Percentiles rank a stretch among this genome's conserved stretches.
These are phyloP conservation scores for Oceanodroma tethys DNA, from an alignment of 2,113 vertebrate species.

Conservation along the genomic window DNA sequence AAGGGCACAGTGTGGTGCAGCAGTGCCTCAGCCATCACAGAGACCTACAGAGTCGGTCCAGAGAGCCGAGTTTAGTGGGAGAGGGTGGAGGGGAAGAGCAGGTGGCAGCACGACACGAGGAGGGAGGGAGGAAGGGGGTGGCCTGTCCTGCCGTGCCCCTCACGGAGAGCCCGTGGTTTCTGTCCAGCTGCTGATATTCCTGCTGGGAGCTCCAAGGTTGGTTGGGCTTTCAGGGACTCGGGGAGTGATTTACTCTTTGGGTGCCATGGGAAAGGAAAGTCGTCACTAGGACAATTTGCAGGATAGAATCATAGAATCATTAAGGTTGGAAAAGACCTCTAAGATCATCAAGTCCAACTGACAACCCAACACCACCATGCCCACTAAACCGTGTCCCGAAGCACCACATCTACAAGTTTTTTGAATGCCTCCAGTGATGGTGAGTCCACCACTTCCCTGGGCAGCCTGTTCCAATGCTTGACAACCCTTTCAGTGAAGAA, in stretches of 20 bases:
- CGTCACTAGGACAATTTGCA: background rate
- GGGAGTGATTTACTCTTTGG: background rate
- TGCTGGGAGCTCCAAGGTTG: background rate
- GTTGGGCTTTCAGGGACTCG: background rate
- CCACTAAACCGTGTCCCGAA: too few species aligned
- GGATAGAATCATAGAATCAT: too few species aligned
- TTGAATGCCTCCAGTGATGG: too few species aligned
- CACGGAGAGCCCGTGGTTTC: rapidly evolving
- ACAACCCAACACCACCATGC: too few species aligned
- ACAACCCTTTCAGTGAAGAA: too few species aligned
- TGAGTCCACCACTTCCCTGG: too few species aligned
- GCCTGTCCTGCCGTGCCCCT: background rate
- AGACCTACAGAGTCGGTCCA: rapidly evolving
- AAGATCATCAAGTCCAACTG: too few species aligned
- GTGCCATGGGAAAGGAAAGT: background rate
- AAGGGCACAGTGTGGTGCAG: rapidly evolving
- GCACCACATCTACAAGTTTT: too few species aligned
- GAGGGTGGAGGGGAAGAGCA: background rate
- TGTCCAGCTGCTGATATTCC: background rate
- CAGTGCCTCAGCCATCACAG: rapidly evolving
- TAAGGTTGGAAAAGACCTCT: too few species aligned
- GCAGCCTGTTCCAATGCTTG: too few species aligned
- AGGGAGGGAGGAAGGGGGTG: too few species aligned
- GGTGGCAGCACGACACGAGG: background rate
- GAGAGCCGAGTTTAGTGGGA: too few species aligned